Percentiles rank a stretch among this genome's conserved stretches.
These are phyloP conservation scores for Thumatha senex DNA, from an alignment of 2,888 invertebrate genomes.

Conservation along the genomic window DNA sequence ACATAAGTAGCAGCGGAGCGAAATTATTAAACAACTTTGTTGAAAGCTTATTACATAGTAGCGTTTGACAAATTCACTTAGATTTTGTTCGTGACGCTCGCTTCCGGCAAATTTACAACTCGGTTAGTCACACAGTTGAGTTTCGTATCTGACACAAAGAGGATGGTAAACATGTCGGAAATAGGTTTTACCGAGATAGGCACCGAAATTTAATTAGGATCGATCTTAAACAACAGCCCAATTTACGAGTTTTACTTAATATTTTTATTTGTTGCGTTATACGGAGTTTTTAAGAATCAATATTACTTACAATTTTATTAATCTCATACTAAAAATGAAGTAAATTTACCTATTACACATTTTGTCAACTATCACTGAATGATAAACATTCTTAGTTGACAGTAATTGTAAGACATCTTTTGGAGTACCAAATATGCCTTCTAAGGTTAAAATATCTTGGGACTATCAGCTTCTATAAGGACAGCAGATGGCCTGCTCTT, in stretches of 20 bases:
- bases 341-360: no score
- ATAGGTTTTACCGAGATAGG: conserved; percentile 48
- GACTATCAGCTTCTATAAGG: no score
- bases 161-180: conserved; percentile 54
- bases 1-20: conserved; percentile 3
- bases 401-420: no score
- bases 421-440: no score
- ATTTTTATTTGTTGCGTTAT: no score
- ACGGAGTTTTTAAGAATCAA: no score
- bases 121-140: conserved; percentile 55
- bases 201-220: conserved; percentile 30
- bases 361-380: no score
- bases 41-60: conserved; percentile 71
- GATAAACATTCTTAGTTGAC: no score
- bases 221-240: conserved; percentile 23
- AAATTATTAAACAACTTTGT: conserved; percentile 58
- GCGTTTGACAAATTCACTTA: conserved; percentile 77
- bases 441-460: no score
- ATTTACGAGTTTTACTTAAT: conserved; percentile 13
- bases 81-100: conserved; percentile 70
- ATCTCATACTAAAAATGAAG: no score
- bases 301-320: no score
- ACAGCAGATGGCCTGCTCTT: no score
- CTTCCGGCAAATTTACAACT: conserved; percentile 65
- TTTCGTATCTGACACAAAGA: conserved; percentile 43